Conservation (phyloP, 2,113 vertebrate species). For the Bufo gargarizans region DNA sequence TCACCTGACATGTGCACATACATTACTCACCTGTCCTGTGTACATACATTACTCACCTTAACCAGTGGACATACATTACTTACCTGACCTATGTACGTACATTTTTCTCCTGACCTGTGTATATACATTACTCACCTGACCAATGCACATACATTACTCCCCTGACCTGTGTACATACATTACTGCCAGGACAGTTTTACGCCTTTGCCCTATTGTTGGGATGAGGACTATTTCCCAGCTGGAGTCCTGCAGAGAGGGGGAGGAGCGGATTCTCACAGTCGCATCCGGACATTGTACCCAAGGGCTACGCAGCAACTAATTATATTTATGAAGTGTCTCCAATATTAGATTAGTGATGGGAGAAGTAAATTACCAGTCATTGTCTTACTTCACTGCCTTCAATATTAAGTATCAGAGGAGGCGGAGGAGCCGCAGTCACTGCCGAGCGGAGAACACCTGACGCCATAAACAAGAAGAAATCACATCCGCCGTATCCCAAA, state of each 20-base stretch:
- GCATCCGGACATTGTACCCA: background rate
- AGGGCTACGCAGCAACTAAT: slow-evolving; percentile 40
- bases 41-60: no score
- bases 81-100: no score
- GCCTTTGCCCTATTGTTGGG: background rate
- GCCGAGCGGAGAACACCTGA: background rate
- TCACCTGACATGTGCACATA: no score
- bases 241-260: background rate
- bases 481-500: no score
- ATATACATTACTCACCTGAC: no score
- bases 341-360: slow-evolving; percentile 28
- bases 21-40: no score
- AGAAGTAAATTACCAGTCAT: slow-evolving; percentile 24
- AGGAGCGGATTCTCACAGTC: background rate
- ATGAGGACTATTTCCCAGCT: background rate
- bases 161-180: no score
- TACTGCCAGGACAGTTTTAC: no score
- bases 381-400: slow-evolving; percentile 10
- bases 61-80: no score
- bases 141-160: no score
- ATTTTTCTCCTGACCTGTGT: no score
- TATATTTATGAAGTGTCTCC: slow-evolving; percentile 43
- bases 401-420: background rate
- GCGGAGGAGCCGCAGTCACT: background rate
- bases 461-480: no score